Evolutionary conservation across 2,888 invertebrate species (phyloP), one percentile per base, ranked within the genome.

Genomic region (Drosophila putrida): DNA sequence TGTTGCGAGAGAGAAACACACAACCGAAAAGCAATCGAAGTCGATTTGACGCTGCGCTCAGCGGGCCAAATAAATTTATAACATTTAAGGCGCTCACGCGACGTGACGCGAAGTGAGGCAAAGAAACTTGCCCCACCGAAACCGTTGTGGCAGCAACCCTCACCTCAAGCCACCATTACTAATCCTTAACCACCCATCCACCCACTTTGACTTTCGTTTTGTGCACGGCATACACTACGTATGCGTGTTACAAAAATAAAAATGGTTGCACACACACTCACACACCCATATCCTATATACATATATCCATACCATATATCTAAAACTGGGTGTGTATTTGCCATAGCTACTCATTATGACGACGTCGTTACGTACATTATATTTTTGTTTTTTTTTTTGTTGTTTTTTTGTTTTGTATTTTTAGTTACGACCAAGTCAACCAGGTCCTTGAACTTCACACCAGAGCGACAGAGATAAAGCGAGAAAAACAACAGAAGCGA

Each of bases 51-150:
- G 67, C 67, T 67, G 57, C 60, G 74, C 69, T 58, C 88, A 71
- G 80, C 82, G 75, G 89, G 89, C 71, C 66, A 85, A 83, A 83
- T 71, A 89, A 84, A 87, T 88, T 66, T 85, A 76, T 82, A 70
- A 77, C 80, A 85, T 85, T 88, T 88, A 85, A 80, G 88, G 64
- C 64, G 68, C 82, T 74, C 82, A 88, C 86, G 86, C 88, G 85
- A 87, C 69, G 38, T 44, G 62, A 65, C 51, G 68, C 57, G 66
- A 63, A 4, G 9, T 39, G 41, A 35, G 25, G 25, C 27, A 20
- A 51, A 67, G 67, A 68, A 73, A 63, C 50, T 66, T 66, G 58
- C 33, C 59, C 39, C 59, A 49, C 20, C 57, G 38, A 49, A 50
- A n/a, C 43, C 38, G 47, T 31, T 38, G 28, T 39, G n/a, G 10